Percentiles rank a stretch among this genome's conserved stretches.
Conservation (phyloP, 2,888 invertebrate genomes). For the Sphaerophoria taeniata region DNA sequence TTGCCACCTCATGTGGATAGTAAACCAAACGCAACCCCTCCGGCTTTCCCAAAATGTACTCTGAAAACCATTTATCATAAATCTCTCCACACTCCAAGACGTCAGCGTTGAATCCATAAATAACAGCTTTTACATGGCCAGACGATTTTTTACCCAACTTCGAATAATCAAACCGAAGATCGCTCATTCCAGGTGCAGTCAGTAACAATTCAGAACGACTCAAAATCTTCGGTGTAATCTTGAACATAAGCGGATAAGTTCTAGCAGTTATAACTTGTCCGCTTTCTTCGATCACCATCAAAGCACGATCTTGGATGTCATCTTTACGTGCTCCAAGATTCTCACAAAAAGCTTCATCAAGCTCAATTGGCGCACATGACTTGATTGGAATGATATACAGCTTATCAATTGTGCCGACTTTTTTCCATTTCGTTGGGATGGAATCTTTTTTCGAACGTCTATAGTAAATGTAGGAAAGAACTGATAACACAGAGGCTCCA, state of each 20-base stretch:
- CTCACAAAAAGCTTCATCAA: slow-evolving; percentile 76
- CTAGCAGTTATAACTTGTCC: slow-evolving; percentile 80
- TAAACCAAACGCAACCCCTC: slow-evolving; percentile 85
- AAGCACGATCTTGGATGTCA: slow-evolving; percentile 77
- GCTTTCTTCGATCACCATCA: slow-evolving; percentile 79
- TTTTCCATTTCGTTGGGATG: slow-evolving; percentile 80
- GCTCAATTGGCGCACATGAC: slow-evolving; percentile 78
- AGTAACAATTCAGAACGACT: slow-evolving; percentile 84
- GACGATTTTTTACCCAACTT: slow-evolving; percentile 77
- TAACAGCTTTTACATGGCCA: slow-evolving; percentile 82
- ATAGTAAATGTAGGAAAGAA: slow-evolving; percentile 77
- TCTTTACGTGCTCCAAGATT: slow-evolving; percentile 77
- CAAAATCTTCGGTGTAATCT: slow-evolving; percentile 76
- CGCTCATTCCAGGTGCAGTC: slow-evolving; percentile 84
- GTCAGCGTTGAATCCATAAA: slow-evolving; percentile 85
- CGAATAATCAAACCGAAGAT: slow-evolving; percentile 82
- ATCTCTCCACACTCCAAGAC: slow-evolving; percentile 90
- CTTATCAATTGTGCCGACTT: slow-evolving; percentile 78
- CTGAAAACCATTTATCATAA: slow-evolving; percentile 89
- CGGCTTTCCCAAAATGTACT: slow-evolving; percentile 82
- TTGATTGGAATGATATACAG: slow-evolving; percentile 80
- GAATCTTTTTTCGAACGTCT: slow-evolving; percentile 76
- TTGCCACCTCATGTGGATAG: slow-evolving; percentile 84
- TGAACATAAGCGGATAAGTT: slow-evolving; percentile 79
- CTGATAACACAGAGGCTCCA: slow-evolving; percentile 76